A percentile compares a stretch with the other conserved stretches of the same genome.
phyloP scores from a whole-genome alignment of 2,113 vertebrate genomes.

The Rhea pennata region DNA sequence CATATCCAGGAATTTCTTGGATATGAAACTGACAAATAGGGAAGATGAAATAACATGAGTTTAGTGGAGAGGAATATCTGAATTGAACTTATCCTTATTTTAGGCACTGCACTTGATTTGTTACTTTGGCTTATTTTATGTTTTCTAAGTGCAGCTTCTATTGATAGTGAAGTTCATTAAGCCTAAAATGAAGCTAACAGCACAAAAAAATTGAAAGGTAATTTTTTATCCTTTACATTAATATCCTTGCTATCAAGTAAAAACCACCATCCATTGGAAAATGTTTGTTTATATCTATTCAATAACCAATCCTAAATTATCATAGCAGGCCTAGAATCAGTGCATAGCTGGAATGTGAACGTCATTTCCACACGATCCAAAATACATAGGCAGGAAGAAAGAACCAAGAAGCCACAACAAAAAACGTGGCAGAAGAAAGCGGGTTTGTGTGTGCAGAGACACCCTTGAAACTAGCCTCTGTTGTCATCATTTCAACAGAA shows the following conservation, averaged over 20 bases:
- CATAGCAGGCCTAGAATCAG: not conserved
- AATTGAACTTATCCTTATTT: not conserved
- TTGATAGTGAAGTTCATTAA: not conserved
- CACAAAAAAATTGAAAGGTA: not conserved
- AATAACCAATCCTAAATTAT: not conserved
- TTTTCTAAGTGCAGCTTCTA: not conserved
- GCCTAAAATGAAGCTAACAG: not conserved
- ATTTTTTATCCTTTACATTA: not conserved
- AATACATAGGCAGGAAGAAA: rapidly evolving
- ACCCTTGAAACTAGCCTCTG: not conserved
- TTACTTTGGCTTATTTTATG: not conserved
- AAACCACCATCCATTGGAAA: not conserved
- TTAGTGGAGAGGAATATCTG: not conserved
- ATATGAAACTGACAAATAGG: not conserved
- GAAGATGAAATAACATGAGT: not conserved
- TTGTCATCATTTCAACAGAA: not conserved
- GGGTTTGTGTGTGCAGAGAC: not conserved
- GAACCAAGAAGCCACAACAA: not conserved
- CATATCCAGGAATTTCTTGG: not conserved
- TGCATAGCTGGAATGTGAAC: not conserved
- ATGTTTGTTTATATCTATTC: not conserved
- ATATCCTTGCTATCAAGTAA: not conserved
- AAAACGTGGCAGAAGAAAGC: not conserved
- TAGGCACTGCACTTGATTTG: not conserved
- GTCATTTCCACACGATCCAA: not conserved